Percentiles rank a stretch among this genome's conserved stretches.
These are phyloP conservation scores for Drosophila sechellia DNA, from an alignment of 1,140 invertebrate species.

Conservation along the genomic window DNA sequence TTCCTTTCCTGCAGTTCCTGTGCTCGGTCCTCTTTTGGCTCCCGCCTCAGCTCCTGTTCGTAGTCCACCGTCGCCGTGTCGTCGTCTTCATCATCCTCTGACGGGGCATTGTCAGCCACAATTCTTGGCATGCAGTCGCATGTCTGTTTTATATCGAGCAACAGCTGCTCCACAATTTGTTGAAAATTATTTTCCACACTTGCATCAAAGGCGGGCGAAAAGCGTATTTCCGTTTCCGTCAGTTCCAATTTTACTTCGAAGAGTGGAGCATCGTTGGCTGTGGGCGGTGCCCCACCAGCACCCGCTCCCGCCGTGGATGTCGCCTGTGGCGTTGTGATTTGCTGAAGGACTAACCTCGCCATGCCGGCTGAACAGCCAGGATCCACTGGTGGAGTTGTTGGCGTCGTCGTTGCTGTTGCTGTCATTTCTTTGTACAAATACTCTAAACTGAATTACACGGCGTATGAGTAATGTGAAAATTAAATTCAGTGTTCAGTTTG, in stretches of 20 bases:
- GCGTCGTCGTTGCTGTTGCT: constrained; percentile 37
- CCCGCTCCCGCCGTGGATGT: constrained; percentile 25
- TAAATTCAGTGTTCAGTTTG: constrained; percentile 79
- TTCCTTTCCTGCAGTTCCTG: constrained; percentile 8
- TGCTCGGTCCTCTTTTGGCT: neutral
- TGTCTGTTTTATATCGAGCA: constrained; percentile 82
- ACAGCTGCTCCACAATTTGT: constrained; percentile 84
- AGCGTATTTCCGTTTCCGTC: constrained; percentile 81
- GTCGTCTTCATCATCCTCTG: constrained; percentile 61
- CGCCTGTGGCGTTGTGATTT: constrained; percentile 63
- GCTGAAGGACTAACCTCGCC: constrained; percentile 60
- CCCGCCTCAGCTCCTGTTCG: neutral
- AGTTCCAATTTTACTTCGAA: constrained; percentile 84
- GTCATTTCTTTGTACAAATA: constrained; percentile 84
- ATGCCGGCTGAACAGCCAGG: constrained; percentile 25
- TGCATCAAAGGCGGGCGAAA: constrained; percentile 79
- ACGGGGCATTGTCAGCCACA: constrained; percentile 77
- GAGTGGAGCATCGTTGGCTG: constrained; percentile 65
- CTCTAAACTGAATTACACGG: constrained; percentile 83
- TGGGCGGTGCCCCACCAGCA: constrained; percentile 11
- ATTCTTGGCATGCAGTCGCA: constrained; percentile 83
- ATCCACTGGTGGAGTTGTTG: constrained; percentile 16
- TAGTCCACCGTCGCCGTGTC: constrained; percentile 13
- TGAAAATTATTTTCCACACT: constrained; percentile 84
- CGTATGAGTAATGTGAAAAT: constrained; percentile 84